Evolutionary conservation across 2,888 invertebrate species (phyloP).

Genomic region (Cyclophora punctaria): DNA sequence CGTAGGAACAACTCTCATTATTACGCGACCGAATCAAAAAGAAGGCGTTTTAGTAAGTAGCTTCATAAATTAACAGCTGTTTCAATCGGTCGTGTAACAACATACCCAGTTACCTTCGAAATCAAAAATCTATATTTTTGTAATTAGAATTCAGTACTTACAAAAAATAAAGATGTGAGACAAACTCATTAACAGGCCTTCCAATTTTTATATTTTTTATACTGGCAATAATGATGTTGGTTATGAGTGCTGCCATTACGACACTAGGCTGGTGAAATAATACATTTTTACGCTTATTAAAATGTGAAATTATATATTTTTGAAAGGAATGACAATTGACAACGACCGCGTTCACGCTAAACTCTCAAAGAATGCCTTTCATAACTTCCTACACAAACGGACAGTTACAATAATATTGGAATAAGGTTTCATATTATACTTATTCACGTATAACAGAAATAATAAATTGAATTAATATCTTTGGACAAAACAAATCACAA

Average conservation of each 20-base stretch:
- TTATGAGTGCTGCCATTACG: constrained; percentile 20
- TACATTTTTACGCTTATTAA: not conserved
- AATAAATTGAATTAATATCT: constrained; percentile 30
- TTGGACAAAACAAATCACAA: constrained; percentile 42
- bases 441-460: constrained; percentile 24
- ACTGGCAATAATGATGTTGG: constrained; percentile 22
- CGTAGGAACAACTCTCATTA: not conserved
- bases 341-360: too few relatives aligned
- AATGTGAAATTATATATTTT: too few relatives aligned
- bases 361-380: too few relatives aligned
- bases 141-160: constrained; percentile 3
- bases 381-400: constrained; percentile 1
- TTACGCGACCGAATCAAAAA: constrained; percentile 2
- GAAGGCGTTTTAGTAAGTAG: too few relatives aligned
- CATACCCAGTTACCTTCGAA: too few relatives aligned
- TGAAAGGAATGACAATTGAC: not conserved
- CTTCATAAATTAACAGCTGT: too few relatives aligned
- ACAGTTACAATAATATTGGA: constrained; percentile 10
- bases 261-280: constrained; percentile 1
- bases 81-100: too few relatives aligned
- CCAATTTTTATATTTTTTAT: constrained; percentile 24
- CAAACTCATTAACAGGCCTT: constrained; percentile 22
- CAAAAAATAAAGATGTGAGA: constrained; percentile 18
- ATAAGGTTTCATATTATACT: constrained; percentile 23
- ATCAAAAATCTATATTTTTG: too few relatives aligned